phyloP scores from a whole-genome alignment of 1,140 invertebrate species.

The Calephelis virginiensis region DNA sequence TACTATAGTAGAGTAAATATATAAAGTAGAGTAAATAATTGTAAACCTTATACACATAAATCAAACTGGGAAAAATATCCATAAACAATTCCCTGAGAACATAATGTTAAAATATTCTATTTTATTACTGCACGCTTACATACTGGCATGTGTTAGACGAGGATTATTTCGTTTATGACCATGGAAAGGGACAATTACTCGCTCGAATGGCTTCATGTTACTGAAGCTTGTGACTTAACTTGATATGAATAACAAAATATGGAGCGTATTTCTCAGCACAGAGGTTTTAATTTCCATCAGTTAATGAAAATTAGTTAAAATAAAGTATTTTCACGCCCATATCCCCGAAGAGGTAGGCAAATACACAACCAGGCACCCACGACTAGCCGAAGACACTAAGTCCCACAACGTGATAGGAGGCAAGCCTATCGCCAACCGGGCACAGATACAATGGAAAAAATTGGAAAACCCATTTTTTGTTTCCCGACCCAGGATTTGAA shows the following conservation, averaged over 20 bases:
- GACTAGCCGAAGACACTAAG: too few relatives aligned
- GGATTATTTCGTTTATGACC: constrained; percentile 14
- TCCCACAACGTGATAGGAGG: too few relatives aligned
- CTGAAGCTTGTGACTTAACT: constrained; percentile 11
- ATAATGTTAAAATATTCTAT: background rate
- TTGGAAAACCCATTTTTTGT: too few relatives aligned
- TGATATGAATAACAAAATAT: background rate
- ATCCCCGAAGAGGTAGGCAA: too few relatives aligned
- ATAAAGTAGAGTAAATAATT: too few relatives aligned
- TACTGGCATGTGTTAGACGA: background rate
- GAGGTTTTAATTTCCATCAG: constrained; percentile 8
- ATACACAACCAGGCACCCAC: too few relatives aligned
- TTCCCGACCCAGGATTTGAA: too few relatives aligned
- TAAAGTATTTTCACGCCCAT: too few relatives aligned
- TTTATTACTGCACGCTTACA: constrained; percentile 11
- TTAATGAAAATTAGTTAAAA: background rate
- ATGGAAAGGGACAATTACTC: constrained; percentile 11
- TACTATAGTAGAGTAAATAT: too few relatives aligned
- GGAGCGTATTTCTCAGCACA: background rate
- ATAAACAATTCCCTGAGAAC: background rate
- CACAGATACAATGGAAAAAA: too few relatives aligned
- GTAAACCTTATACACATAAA: background rate
- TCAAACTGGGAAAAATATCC: background rate
- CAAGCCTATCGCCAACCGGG: too few relatives aligned
- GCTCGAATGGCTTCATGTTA: constrained; percentile 9